Conservation (phyloP, 2,797 vertebrate genomes). For the Melanotaenia trifasciata region DNA sequence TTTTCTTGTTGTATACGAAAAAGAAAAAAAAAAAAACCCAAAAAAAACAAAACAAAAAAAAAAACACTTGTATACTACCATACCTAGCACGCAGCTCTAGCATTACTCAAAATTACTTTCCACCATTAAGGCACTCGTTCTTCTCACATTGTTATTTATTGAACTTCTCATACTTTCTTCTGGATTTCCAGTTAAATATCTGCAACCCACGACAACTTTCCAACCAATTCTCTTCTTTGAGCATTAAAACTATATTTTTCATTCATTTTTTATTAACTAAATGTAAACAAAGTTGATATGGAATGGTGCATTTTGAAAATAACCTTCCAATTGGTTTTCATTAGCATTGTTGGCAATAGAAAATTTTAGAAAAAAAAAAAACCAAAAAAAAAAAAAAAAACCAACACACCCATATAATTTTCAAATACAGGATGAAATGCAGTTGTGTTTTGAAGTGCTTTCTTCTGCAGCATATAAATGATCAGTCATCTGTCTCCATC, state of each 20-base stretch:
- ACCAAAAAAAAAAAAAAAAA: constrained; percentile 26
- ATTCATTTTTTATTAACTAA: constrained; percentile 22
- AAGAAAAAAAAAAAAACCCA: neutral
- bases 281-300: constrained; percentile 68
- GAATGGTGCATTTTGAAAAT: constrained; percentile 47
- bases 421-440: constrained; percentile 31
- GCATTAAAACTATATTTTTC: constrained; percentile 15
- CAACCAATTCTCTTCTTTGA: constrained; percentile 4
- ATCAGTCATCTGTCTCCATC: constrained; percentile 62
- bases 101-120: constrained; percentile 33
- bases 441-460: constrained; percentile 18
- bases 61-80: neutral
- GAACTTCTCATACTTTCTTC: constrained; percentile 25
- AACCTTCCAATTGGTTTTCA: constrained; percentile 9
- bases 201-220: constrained; percentile 21
- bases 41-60: neutral
- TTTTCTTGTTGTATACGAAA: constrained; percentile 21
- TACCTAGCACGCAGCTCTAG: constrained; percentile 49
- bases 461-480: constrained; percentile 21
- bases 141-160: constrained; percentile 25
- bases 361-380: constrained; percentile 32
- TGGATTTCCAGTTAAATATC: constrained; percentile 25
- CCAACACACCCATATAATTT: constrained; percentile 8
- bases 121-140: constrained; percentile 69
- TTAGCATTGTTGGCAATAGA: constrained; percentile 8